phyloP scores from a whole-genome alignment of 2,797 vertebrate genomes.

The Pipistrellus pygmaeus region DNA sequence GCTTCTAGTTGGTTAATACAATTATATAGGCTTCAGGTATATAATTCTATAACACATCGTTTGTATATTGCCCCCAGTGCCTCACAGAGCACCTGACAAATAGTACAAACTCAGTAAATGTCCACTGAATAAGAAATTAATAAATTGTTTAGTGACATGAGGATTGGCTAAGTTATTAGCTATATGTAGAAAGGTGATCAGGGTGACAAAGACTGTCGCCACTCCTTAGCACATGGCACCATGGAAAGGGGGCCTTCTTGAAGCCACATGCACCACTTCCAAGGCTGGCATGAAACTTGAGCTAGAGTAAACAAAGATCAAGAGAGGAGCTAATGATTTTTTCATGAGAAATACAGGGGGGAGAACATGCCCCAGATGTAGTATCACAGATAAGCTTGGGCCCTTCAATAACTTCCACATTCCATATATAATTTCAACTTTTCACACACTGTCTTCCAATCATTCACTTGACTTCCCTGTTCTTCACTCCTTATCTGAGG shows the following conservation, averaged over 20 bases:
- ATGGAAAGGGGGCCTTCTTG: background rate
- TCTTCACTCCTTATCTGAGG: background rate
- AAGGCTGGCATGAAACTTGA: background rate
- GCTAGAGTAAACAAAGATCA: background rate
- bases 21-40: background rate
- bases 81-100: background rate
- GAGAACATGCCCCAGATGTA: background rate
- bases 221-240: background rate
- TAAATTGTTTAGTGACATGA: background rate
- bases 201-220: background rate
- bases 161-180: background rate
- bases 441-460: background rate
- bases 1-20: background rate
- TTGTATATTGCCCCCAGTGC: background rate
- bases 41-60: background rate
- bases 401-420: background rate
- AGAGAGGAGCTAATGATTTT: background rate
- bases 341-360: background rate
- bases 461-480: background rate
- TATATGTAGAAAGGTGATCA: background rate
- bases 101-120: background rate
- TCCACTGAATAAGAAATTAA: conserved; percentile 2
- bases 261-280: background rate
- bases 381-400: background rate
- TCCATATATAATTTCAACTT: background rate